phyloP scores from a whole-genome alignment of 2,797 vertebrate species.

The Fundulus diaphanus region DNA sequence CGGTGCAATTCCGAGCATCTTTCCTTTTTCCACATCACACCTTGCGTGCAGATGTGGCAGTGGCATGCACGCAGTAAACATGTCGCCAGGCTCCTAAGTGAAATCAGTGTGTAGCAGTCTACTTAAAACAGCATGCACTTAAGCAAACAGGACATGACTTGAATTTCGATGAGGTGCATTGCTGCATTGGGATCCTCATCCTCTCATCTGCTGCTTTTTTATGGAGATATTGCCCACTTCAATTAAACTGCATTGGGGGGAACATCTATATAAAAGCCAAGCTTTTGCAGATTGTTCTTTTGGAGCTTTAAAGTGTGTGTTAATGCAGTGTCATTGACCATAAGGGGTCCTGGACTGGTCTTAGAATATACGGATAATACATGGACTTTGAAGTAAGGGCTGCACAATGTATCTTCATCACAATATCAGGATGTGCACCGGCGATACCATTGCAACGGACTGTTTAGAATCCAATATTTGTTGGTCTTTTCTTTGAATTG shows the following conservation, averaged over 20 bases:
- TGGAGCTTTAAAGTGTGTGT: not conserved
- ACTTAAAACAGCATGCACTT: slow-evolving; percentile 51
- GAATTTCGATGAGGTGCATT: slow-evolving; percentile 53
- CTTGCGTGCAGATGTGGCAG: slow-evolving; percentile 37
- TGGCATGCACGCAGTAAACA: slow-evolving; percentile 45
- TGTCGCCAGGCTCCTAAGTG: slow-evolving; percentile 54
- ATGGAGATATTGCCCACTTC: not conserved
- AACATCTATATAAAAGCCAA: not conserved
- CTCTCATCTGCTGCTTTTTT: slow-evolving; percentile 5
- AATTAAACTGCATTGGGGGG: not conserved
- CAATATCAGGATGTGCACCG: not conserved
- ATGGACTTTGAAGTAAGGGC: not conserved
- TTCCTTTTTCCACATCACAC: slow-evolving; percentile 31
- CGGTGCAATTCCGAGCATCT: slow-evolving; percentile 25
- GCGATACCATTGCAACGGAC: not conserved
- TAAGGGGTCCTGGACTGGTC: not conserved
- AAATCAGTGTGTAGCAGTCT: slow-evolving; percentile 70
- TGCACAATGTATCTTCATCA: not conserved
- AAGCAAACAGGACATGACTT: slow-evolving; percentile 44
- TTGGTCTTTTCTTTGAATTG: not conserved
- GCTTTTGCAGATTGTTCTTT: not conserved
- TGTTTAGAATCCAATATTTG: not conserved
- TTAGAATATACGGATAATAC: not conserved
- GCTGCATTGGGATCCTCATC: slow-evolving; percentile 45
- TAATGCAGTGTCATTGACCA: not conserved